Evolutionary conservation across 2,113 vertebrate genomes (phyloP).

Genomic region (Pandion haliaetus): DNA sequence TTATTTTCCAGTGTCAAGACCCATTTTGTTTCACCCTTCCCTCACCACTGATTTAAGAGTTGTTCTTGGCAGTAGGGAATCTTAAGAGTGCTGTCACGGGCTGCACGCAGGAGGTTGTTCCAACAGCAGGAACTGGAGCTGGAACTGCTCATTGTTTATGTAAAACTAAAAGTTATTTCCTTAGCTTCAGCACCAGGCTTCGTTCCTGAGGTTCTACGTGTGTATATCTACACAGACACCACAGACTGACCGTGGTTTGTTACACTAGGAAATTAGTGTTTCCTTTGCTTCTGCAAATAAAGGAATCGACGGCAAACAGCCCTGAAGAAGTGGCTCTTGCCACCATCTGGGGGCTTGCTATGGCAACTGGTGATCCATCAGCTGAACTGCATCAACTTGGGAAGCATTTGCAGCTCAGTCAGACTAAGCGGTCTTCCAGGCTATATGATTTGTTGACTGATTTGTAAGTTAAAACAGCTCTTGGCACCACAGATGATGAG

Average conservation of each 20-base stretch:
- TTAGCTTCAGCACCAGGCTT: background rate
- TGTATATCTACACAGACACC: rapidly evolving
- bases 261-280: background rate
- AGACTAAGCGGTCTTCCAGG: background rate
- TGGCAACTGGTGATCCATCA: background rate
- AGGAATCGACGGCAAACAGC: background rate
- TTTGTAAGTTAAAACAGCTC: background rate
- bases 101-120: background rate
- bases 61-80: background rate
- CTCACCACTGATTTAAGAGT: background rate
- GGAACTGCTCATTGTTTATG: background rate
- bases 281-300: background rate
- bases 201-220: background rate
- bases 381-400: background rate
- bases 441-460: background rate
- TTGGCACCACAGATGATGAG: background rate
- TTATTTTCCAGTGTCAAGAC: background rate
- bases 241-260: background rate
- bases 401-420: background rate
- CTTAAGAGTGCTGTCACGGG: background rate
- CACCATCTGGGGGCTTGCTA: rapidly evolving
- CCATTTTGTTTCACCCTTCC: constrained; percentile 3
- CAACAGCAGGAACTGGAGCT: background rate
- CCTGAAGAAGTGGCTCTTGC: background rate
- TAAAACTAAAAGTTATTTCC: background rate